These are phyloP conservation scores for Garrulus glandarius DNA, from an alignment of 2,797 vertebrate genomes.

Conservation along the genomic window DNA sequence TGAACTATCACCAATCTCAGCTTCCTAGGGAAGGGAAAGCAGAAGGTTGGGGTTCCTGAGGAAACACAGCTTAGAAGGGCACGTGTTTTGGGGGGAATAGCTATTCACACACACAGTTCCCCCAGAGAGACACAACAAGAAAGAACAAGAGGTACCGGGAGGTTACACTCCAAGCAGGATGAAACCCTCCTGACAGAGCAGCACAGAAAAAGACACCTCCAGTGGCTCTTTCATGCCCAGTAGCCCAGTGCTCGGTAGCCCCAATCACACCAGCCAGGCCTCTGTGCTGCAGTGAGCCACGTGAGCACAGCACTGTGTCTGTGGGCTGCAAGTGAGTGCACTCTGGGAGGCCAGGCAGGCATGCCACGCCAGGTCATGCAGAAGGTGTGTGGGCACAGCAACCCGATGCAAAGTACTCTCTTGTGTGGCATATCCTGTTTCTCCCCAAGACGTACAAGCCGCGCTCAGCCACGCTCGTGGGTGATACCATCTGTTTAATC, in stretches of 20 bases:
- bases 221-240: not conserved
- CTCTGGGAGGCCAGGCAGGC: not conserved
- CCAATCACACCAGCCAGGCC: fast-evolving
- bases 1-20: not conserved
- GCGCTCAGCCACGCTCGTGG: fast-evolving
- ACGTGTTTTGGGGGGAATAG: fast-evolving
- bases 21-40: not conserved
- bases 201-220: not conserved
- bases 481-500: constrained; percentile 31
- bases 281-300: not conserved
- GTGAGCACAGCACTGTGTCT: not conserved
- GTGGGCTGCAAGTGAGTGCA: not conserved
- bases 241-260: fast-evolving
- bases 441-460: not conserved
- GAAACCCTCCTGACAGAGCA: not conserved
- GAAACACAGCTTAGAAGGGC: not conserved
- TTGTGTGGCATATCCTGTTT: constrained; percentile 9
- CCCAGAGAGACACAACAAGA: not conserved
- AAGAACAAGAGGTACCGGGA: not conserved
- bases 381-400: not conserved
- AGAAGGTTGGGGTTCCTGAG: not conserved
- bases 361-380: not conserved
- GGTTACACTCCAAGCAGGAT: too few relatives aligned
- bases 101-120: not conserved
- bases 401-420: not conserved